Percentiles rank a stretch among this genome's conserved stretches.
These are phyloP conservation scores for Agrochola litura DNA, from an alignment of 2,888 invertebrate species.

Conservation along the genomic window DNA sequence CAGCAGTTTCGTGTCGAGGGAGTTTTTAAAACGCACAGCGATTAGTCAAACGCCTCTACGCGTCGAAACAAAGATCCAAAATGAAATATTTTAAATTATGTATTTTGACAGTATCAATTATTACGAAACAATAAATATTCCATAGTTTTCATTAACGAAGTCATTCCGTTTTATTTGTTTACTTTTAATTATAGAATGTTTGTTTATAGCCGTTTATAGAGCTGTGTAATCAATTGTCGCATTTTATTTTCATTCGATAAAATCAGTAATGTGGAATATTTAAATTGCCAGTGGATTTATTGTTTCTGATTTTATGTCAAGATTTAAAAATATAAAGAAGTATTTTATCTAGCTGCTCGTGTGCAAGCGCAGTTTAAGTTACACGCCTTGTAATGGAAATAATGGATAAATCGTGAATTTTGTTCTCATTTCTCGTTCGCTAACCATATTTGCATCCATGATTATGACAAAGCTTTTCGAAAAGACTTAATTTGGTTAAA, in stretches of 20 bases:
- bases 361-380: slow-evolving; percentile 16
- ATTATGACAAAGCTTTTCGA: slow-evolving; percentile 62
- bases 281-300: slow-evolving; percentile 53
- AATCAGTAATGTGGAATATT: slow-evolving; percentile 51
- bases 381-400: slow-evolving; percentile 45
- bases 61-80: slow-evolving; percentile 43
- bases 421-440: slow-evolving; percentile 44
- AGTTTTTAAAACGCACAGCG: slow-evolving; percentile 40
- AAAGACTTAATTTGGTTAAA: slow-evolving; percentile 67
- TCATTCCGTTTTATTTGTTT: slow-evolving; percentile 48
- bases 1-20: slow-evolving; percentile 32
- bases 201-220: slow-evolving; percentile 23
- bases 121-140: slow-evolving; percentile 51
- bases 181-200: slow-evolving; percentile 56
- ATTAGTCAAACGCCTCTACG: slow-evolving; percentile 61
- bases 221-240: slow-evolving; percentile 16
- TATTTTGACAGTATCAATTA: slow-evolving; percentile 56
- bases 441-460: slow-evolving; percentile 55
- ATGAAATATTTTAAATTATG: slow-evolving; percentile 46
- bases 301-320: slow-evolving; percentile 28
- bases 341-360: slow-evolving; percentile 42
- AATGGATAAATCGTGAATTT: slow-evolving; percentile 56
- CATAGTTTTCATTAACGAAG: slow-evolving; percentile 43
- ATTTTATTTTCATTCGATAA: slow-evolving; percentile 54
- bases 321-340: slow-evolving; percentile 45